A percentile compares a stretch with the other conserved stretches of the same genome.
phyloP scores from a whole-genome alignment of 2,113 vertebrate genomes.

The Antigone vipio region DNA sequence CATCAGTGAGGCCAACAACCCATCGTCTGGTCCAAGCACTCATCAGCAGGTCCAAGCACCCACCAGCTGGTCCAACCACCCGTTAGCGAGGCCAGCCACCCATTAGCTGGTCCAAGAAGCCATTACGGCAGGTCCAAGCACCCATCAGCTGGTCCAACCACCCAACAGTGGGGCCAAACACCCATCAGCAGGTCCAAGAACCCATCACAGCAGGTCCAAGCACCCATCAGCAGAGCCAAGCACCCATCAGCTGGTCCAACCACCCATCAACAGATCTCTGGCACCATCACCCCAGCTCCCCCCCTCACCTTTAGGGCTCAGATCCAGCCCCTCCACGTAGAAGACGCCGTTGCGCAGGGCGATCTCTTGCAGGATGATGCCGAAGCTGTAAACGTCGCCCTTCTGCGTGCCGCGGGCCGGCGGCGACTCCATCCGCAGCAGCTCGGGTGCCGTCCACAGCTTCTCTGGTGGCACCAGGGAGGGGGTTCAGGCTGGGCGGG shows the following conservation, averaged over 20 bases:
- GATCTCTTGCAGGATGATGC: conserved; percentile 91
- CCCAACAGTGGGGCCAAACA: not conserved
- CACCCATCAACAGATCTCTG: too few species aligned
- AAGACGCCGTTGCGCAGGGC: conserved; percentile 85
- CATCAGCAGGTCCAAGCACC: not conserved
- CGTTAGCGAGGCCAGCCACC: fast-evolving
- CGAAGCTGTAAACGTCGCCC: conserved; percentile 90
- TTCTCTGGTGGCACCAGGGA: conserved; percentile 74
- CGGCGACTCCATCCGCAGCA: conserved; percentile 73
- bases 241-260: not conserved
- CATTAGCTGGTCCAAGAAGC: too few species aligned
- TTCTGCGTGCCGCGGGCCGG: conserved; percentile 80
- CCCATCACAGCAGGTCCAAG: fast-evolving
- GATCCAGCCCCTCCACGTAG: conserved; percentile 78
- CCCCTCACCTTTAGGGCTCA: conserved; percentile 85
- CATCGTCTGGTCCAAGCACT: not conserved
- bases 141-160: too few species aligned
- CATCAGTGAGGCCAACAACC: not conserved
- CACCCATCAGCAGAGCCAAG: fast-evolving
- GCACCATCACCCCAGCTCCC: not conserved
- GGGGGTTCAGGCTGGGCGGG: not conserved
- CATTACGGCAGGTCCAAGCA: not conserved
- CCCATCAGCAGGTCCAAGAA: not conserved
- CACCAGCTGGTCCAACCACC: not conserved
- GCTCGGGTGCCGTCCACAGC: conserved; percentile 88